A percentile compares a stretch with the other conserved stretches of the same genome.
Evolutionary conservation across 2,888 invertebrate genomes (phyloP).

Genomic region (Lymantria dispar): DNA sequence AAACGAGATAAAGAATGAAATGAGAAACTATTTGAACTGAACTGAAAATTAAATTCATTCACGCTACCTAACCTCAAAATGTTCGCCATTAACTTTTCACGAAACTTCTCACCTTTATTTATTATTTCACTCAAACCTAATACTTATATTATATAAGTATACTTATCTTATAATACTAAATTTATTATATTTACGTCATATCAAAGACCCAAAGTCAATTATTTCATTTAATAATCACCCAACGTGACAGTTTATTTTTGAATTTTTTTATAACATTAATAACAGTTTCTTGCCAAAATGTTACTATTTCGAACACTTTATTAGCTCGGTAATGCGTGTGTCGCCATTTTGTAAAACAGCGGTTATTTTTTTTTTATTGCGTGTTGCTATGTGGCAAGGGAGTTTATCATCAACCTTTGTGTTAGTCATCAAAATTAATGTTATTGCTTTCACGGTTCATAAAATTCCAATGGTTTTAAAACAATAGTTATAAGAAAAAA

Average conservation of each 20-base stretch:
- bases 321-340: slow-evolving; percentile 18
- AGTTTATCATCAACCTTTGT: background rate
- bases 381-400: slow-evolving; percentile 4
- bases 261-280: slow-evolving; percentile 9
- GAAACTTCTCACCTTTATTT: too few relatives aligned
- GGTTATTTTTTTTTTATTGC: slow-evolving; percentile 7
- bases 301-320: slow-evolving; percentile 23
- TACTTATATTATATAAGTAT: too few relatives aligned
- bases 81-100: too few relatives aligned
- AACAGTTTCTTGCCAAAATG: slow-evolving; percentile 20
- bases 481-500: too few relatives aligned
- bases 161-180: background rate
- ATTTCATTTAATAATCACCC: slow-evolving; percentile 18
- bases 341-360: slow-evolving; percentile 4
- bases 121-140: too few relatives aligned
- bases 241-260: slow-evolving; percentile 17
- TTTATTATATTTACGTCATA: slow-evolving; percentile 15
- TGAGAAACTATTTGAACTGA: too few relatives aligned
- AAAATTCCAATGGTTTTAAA: too few relatives aligned
- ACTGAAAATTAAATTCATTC: too few relatives aligned
- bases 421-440: background rate
- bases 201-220: slow-evolving; percentile 17
- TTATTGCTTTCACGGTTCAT: background rate
- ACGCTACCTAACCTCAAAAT: too few relatives aligned
- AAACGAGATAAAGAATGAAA: too few relatives aligned